Conservation (phyloP, 2,888 invertebrate species). For the Opisthograptis luteolata region DNA sequence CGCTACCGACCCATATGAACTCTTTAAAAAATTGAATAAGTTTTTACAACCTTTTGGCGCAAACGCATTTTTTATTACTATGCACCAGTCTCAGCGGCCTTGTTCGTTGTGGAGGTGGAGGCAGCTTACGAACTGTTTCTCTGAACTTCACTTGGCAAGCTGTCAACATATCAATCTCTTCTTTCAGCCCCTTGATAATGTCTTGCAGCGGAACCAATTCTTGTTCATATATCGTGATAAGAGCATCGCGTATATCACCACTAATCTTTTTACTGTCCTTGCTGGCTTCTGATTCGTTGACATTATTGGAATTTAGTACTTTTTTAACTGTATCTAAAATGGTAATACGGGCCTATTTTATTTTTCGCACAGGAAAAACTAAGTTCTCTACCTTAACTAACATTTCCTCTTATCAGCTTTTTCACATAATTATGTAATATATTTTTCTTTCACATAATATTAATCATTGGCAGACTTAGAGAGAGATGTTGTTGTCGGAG, state of each 20-base stretch:
- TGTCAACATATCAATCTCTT: constrained; percentile 56
- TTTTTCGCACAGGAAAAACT: too few relatives aligned
- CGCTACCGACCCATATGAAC: too few relatives aligned
- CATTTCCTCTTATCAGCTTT: too few relatives aligned
- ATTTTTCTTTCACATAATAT: too few relatives aligned
- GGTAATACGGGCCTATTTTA: too few relatives aligned
- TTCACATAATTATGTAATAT: too few relatives aligned
- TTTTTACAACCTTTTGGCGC: constrained; percentile 38
- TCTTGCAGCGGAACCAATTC: constrained; percentile 63
- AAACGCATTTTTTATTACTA: constrained; percentile 46
- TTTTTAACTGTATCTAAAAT: constrained; percentile 10
- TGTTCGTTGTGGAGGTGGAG: constrained; percentile 3
- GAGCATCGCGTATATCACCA: constrained; percentile 32
- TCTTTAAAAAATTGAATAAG: too few relatives aligned
- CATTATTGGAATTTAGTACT: background rate
- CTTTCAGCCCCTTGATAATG: constrained; percentile 56
- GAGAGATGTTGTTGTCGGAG: too few relatives aligned
- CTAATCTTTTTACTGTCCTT: constrained; percentile 18
- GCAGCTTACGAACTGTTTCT: constrained; percentile 38
- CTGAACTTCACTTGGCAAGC: constrained; percentile 50
- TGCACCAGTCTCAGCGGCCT: constrained; percentile 8
- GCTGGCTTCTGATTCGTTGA: constrained; percentile 8
- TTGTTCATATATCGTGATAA: constrained; percentile 53
- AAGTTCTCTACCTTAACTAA: too few relatives aligned
- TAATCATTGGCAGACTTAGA: too few relatives aligned